Conservation (phyloP, 2,888 invertebrate genomes). For the Tinea semifulvella region DNA sequence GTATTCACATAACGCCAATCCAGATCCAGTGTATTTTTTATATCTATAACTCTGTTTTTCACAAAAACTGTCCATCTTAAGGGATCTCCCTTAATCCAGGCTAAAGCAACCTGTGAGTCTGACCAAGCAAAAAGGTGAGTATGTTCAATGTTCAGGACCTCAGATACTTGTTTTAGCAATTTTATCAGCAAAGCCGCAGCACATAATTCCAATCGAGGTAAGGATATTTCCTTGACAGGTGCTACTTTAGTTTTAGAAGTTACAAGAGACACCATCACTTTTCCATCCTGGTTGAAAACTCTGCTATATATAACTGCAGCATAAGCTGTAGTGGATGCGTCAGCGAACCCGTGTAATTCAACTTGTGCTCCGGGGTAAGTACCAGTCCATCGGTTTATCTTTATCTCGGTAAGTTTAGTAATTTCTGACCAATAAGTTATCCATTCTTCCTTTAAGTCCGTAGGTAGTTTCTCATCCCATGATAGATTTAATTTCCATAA, state of each 20-base stretch:
- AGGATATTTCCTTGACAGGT: constrained; percentile 19
- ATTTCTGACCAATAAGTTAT: constrained; percentile 15
- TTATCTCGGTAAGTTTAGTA: constrained; percentile 11
- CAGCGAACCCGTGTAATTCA: constrained; percentile 21
- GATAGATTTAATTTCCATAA: constrained; percentile 19
- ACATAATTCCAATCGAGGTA: constrained; percentile 22
- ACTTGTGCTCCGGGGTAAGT: not conserved
- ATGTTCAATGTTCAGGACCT: constrained; percentile 16
- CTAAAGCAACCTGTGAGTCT: constrained; percentile 23
- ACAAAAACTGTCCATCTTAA: constrained; percentile 23
- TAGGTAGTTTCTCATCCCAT: constrained; percentile 20
- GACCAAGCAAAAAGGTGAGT: constrained; percentile 20
- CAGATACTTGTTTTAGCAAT: constrained; percentile 11
- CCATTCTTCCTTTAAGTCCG: constrained; percentile 18
- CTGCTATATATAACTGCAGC: constrained; percentile 21
- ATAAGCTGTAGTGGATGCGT: constrained; percentile 20
- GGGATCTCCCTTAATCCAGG: constrained; percentile 22
- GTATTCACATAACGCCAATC: constrained; percentile 22
- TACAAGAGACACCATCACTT: constrained; percentile 16
- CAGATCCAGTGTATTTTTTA: constrained; percentile 18
- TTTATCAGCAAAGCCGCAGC: constrained; percentile 16
- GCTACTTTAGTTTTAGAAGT: constrained; percentile 22
- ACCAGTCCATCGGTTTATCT: constrained; percentile 20
- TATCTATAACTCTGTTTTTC: constrained; percentile 22
- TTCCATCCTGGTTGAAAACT: not conserved